Conservation (phyloP, 1,140 invertebrate species). For the Aphis gossypii region DNA sequence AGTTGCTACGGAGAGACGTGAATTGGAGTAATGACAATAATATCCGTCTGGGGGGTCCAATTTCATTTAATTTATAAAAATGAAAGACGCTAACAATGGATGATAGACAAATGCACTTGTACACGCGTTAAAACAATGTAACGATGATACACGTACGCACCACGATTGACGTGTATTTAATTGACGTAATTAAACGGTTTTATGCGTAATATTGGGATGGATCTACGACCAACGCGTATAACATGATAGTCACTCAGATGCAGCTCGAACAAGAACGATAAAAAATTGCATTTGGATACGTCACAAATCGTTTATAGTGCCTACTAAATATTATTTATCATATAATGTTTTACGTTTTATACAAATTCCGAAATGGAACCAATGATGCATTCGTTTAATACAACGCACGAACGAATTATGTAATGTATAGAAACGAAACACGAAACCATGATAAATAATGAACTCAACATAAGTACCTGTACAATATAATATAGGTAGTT, state of each 20-base stretch:
- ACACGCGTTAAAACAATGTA: not conserved
- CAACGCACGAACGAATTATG: not conserved
- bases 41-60: slow-evolving; percentile 48
- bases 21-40: slow-evolving; percentile 37
- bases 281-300: not conserved
- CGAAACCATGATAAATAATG: not conserved
- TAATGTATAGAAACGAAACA: not conserved
- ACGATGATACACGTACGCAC: not conserved
- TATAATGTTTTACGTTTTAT: not conserved
- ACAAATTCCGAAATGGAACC: not conserved
- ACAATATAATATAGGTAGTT: not conserved
- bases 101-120: not conserved
- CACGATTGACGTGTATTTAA: not conserved
- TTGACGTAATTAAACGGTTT: not conserved
- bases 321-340: not conserved
- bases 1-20: not conserved
- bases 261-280: not conserved
- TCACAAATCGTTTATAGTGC: not conserved
- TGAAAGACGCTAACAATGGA: not conserved
- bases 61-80: slow-evolving; percentile 50
- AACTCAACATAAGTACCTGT: not conserved
- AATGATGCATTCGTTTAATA: not conserved
- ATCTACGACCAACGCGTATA: not conserved
- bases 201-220: not conserved
- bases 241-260: not conserved